A percentile compares a stretch with the other conserved stretches of the same genome.
Evolutionary conservation across 2,888 invertebrate genomes (phyloP).

Genomic region (Ectropis crepuscularia): DNA sequence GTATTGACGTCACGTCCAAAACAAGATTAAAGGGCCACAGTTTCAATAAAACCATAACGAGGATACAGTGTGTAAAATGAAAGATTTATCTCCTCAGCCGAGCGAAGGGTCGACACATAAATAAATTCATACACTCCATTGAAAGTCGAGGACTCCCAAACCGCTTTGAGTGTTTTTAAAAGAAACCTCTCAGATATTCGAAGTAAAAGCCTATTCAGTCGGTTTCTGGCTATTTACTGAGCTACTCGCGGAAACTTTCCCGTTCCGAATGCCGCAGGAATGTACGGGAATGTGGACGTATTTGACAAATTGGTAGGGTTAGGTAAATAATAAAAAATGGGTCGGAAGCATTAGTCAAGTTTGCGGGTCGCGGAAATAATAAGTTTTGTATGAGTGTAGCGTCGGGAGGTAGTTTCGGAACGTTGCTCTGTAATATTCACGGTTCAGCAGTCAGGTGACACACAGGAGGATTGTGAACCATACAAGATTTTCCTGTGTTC

Average conservation of each 20-base stretch:
- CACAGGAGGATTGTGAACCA: too few species aligned
- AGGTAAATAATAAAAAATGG: conserved; percentile 3
- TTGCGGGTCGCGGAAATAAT: background rate
- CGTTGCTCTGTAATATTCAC: too few species aligned
- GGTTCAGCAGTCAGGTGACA: too few species aligned
- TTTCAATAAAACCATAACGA: conserved; percentile 73
- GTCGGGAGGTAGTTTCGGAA: too few species aligned
- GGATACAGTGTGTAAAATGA: conserved; percentile 67
- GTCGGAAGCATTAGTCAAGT: background rate
- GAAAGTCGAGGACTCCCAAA: conserved; percentile 65
- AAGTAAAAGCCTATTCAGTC: conserved; percentile 42
- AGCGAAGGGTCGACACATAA: conserved; percentile 54
- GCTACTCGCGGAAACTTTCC: conserved; percentile 34
- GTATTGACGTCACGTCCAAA: conserved; percentile 51
- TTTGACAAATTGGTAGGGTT: conserved; percentile 1
- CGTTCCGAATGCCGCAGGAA: conserved; percentile 14
- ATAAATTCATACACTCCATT: conserved; percentile 74
- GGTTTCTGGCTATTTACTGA: conserved; percentile 39
- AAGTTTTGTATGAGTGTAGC: background rate
- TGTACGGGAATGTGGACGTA: conserved; percentile 6
- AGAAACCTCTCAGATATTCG: conserved; percentile 53
- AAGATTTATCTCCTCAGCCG: conserved; percentile 66
- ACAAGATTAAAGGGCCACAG: conserved; percentile 57
- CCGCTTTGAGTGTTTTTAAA: conserved; percentile 67
- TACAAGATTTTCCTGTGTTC: too few species aligned